Evolutionary conservation across 2,797 vertebrate species (phyloP), one percentile per base, ranked within the genome.

Genomic region (Dromococcyx pavoninus): DNA sequence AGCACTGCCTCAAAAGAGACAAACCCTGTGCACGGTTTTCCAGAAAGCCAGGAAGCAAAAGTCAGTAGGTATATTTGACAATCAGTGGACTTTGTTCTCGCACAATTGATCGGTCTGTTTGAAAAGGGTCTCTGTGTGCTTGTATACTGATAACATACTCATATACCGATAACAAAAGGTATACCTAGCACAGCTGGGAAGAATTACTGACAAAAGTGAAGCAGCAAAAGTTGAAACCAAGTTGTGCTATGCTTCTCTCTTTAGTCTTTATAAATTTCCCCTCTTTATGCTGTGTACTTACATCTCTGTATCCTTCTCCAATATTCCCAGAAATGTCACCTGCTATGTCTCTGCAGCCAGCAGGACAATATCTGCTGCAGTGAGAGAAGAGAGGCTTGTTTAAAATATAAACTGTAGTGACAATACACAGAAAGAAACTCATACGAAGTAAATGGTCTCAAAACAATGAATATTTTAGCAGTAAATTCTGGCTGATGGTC

Each of bases 301-400:
- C 98, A 93, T 99, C 98, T 98, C 98, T 98, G 89, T 99, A 99
- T 81, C 98, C 98, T 93, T 98, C 97, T 71, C 95, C 95, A 53
- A 98, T 65, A 91, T 99, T 98, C 65, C 98, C 98, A 69, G 97
- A 98, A 93, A 99, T 96, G 56, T 98, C 98, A 60, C 98, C 98
- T 65, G 95, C 96, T 93, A 98, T 66, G 33, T 97, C 98, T 97
- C 96, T 98, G 97, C 98, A 99, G 94, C 98, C 98, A 97, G 98
- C 98, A 50, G 98, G 98, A 97, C 98, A 99, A 93, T 98, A 99
- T 95, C 97, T 98, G 97, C 98, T 99, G 70, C 12, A 96, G 88
- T 72, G 80, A 64, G 91, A 94, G 92, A 88, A 97, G 75, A 91
- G 83, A 88, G 73, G 22, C 44, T 66, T 79, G 67, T 51, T 91